A percentile compares a stretch with the other conserved stretches of the same genome.
Evolutionary conservation across 1,140 invertebrate genomes (phyloP).

Genomic region (Sesamia nonagrioides): DNA sequence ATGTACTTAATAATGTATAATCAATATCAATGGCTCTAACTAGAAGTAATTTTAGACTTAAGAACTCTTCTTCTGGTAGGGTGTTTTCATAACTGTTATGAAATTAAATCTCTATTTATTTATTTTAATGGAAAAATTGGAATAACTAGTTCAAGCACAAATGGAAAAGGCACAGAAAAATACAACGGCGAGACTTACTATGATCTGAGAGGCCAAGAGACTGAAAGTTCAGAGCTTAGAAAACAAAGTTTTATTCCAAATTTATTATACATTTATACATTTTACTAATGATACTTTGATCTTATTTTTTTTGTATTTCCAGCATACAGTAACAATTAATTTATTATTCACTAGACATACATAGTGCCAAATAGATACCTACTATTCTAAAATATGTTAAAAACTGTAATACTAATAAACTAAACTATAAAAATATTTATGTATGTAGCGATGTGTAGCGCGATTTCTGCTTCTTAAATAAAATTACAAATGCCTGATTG

Average conservation of each 20-base stretch:
- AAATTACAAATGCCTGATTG: slow-evolving; percentile 6
- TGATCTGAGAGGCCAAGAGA: slow-evolving; percentile 34
- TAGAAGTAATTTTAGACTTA: not conserved
- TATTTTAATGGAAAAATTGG: not conserved
- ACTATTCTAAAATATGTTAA: not conserved
- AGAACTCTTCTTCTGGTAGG: not conserved
- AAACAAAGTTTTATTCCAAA: not conserved
- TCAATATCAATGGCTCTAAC: slow-evolving; percentile 8
- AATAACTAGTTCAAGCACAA: not conserved
- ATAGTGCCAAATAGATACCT: slow-evolving; percentile 25
- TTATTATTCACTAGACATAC: not conserved
- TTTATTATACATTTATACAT: not conserved
- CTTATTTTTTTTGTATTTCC: slow-evolving; percentile 14
- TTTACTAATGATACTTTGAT: not conserved
- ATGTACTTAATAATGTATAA: not conserved
- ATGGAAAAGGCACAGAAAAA: not conserved
- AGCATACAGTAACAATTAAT: not conserved
- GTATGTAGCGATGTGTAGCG: slow-evolving; percentile 11
- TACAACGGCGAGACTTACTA: not conserved
- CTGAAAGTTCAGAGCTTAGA: slow-evolving; percentile 29
- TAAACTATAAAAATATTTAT: not conserved
- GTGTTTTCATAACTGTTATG: not conserved
- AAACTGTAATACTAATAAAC: not conserved
- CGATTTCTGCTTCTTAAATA: not conserved
- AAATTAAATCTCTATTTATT: not conserved